Evolutionary conservation across 1,140 invertebrate genomes (phyloP).

Genomic region (Bombus pascuorum): DNA sequence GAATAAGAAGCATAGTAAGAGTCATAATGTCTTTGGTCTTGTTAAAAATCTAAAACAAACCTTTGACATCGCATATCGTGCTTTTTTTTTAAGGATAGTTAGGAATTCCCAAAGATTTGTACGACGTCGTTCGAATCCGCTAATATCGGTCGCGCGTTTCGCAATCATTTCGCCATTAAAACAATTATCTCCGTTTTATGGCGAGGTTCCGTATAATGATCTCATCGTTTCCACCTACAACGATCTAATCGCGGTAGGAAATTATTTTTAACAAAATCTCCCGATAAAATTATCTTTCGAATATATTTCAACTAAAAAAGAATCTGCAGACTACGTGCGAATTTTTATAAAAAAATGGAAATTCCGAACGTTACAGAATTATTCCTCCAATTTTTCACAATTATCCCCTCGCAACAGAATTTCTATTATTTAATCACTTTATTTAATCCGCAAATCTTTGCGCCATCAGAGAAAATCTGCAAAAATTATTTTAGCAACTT

Average conservation of each 20-base stretch:
- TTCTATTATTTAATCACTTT: not conserved
- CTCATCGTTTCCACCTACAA: not conserved
- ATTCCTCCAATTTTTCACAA: not conserved
- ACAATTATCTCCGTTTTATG: not conserved
- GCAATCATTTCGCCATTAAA: not conserved
- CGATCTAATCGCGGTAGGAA: not conserved
- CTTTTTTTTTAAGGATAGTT: not conserved
- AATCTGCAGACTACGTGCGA: too few relatives aligned
- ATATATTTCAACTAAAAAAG: too few relatives aligned
- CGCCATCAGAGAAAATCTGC: not conserved
- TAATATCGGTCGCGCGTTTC: constrained; percentile 1
- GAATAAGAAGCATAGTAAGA: too few relatives aligned
- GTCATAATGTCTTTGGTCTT: too few relatives aligned
- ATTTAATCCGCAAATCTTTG: not conserved
- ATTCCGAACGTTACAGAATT: not conserved
- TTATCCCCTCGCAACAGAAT: not conserved
- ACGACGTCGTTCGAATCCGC: too few relatives aligned
- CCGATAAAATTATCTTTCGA: too few relatives aligned
- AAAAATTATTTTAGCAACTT: not conserved
- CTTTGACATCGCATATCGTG: not conserved
- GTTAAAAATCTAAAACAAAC: not conserved
- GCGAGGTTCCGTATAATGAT: not conserved
- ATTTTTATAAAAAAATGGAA: too few relatives aligned
- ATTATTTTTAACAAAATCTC: not conserved
- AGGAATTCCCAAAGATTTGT: not conserved